Percentiles rank a stretch among this genome's conserved stretches.
Conservation (phyloP, 2,888 invertebrate genomes). For the Bombylius discolor region DNA sequence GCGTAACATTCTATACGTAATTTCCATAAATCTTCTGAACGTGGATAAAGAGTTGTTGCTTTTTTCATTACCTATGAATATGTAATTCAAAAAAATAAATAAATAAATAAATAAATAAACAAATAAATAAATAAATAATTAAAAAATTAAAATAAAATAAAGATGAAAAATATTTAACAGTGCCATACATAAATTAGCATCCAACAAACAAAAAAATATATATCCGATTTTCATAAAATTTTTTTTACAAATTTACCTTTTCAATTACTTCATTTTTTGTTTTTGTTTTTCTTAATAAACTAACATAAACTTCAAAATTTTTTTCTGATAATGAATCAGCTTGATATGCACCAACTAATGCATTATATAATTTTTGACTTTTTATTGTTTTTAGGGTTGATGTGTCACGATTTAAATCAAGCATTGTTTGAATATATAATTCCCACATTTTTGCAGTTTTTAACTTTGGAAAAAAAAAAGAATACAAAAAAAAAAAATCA, state of each 20-base stretch:
- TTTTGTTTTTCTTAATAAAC: constrained; percentile 19
- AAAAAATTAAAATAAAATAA: too few species aligned
- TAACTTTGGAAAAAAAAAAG: constrained; percentile 19
- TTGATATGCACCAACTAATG: constrained; percentile 40
- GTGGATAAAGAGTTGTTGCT: constrained; percentile 37
- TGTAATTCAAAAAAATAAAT: constrained; percentile 20
- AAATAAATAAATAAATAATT: too few species aligned
- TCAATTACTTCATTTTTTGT: constrained; percentile 8
- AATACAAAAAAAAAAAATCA: background rate
- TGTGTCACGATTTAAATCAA: constrained; percentile 40
- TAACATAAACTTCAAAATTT: constrained; percentile 39
- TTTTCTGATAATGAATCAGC: constrained; percentile 38
- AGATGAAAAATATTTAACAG: too few species aligned
- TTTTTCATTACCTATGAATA: constrained; percentile 27
- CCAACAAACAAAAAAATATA: too few species aligned
- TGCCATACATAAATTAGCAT: too few species aligned
- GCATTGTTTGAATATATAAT: constrained; percentile 42
- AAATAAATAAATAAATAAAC: too few species aligned
- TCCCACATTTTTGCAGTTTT: constrained; percentile 43
- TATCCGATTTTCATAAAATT: too few species aligned
- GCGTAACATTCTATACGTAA: constrained; percentile 38
- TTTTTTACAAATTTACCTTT: background rate
- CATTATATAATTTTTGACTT: constrained; percentile 38
- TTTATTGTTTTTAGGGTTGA: constrained; percentile 37
- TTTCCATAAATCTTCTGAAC: constrained; percentile 41